Base-by-base conservation (phyloP, 2,888 invertebrate species). In the Onthophagus sagittarius region DNA sequence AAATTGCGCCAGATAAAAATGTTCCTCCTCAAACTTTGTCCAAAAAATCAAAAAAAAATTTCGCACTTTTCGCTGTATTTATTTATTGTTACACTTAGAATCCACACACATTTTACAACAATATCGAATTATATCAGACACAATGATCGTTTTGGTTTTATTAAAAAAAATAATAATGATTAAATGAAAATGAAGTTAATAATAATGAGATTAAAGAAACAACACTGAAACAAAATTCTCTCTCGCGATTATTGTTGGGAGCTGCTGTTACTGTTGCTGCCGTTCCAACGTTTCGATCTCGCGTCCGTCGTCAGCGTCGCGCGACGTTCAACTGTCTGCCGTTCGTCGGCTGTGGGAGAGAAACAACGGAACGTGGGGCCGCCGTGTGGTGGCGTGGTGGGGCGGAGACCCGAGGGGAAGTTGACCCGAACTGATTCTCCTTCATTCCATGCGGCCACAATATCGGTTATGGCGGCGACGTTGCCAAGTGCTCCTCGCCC, bases 371-470 rank as follows among this genome's bases (percentile, higher is more conserved):
- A 83, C 83, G 84, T 83, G 83, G 83, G 82, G 79, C 71, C 77
- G 74, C 74, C 72, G 74, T 72, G 23, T 23, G 23, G 23, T 23
- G 23, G 23, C 23, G 23, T 75, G 76, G 82, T 75, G 77, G 77
- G 77, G 79, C 23, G 79, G 81, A 88, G 87, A 86, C 87, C 86
- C 87, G 87, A 88, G 90, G 89, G 89, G 88, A 88, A 88, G 88
- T 88, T 83, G 83, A 83, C 84, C 84, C 83, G 84, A 84, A 83
- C 79, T 81, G 81, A 83, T 84, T 83, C 82, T 83, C 84, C 84
- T 84, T 84, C 84, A 83, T 84, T 83, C 84, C 83, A 82, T 83
- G 84, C 85, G 85, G 85, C 86, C 85, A 85, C 86, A 86, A 86
- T 86, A 86, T 86, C 86, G 86, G 86, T 86, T 85, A 84, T 84